Conservation (phyloP, 2,888 invertebrate genomes). For the Pilophorus perplexus region DNA sequence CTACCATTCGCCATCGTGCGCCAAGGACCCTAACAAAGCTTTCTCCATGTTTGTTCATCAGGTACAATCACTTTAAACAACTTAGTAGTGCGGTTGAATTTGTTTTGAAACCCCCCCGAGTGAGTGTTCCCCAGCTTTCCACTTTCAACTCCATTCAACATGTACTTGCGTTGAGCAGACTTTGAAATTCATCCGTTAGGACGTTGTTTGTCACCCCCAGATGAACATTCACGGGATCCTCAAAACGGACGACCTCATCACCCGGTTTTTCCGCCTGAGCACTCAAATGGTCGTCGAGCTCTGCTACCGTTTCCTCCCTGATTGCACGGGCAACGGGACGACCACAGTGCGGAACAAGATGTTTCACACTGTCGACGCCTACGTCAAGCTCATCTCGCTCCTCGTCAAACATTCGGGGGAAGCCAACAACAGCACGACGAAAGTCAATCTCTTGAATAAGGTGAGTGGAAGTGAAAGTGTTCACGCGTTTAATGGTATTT, state of each 20-base stretch:
- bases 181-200: too few relatives aligned
- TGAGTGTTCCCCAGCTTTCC: too few relatives aligned
- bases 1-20: slow-evolving; percentile 76
- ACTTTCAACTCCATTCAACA: too few relatives aligned
- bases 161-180: too few relatives aligned
- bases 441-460: slow-evolving; percentile 95
- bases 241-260: slow-evolving; percentile 95
- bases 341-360: slow-evolving; percentile 75
- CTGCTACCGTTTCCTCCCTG: slow-evolving; percentile 79
- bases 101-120: too few relatives aligned
- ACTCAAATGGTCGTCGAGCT: slow-evolving; percentile 95
- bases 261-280: slow-evolving; percentile 93
- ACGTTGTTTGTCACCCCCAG: too few relatives aligned
- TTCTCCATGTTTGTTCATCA: slow-evolving; percentile 90
- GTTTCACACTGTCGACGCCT: slow-evolving; percentile 93
- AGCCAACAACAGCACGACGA: slow-evolving; percentile 86
- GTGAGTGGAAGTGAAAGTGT: slow-evolving; percentile 75
- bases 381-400: slow-evolving; percentile 87
- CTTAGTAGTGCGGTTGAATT: too few relatives aligned
- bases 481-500: too few relatives aligned
- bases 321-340: slow-evolving; percentile 62
- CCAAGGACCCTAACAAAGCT: slow-evolving; percentile 83
- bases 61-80: slow-evolving; percentile 52
- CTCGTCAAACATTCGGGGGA: slow-evolving; percentile 94
- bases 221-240: slow-evolving; percentile 95